phyloP scores from a whole-genome alignment of 1,140 invertebrate genomes.

The Nephotettix cincticeps region DNA sequence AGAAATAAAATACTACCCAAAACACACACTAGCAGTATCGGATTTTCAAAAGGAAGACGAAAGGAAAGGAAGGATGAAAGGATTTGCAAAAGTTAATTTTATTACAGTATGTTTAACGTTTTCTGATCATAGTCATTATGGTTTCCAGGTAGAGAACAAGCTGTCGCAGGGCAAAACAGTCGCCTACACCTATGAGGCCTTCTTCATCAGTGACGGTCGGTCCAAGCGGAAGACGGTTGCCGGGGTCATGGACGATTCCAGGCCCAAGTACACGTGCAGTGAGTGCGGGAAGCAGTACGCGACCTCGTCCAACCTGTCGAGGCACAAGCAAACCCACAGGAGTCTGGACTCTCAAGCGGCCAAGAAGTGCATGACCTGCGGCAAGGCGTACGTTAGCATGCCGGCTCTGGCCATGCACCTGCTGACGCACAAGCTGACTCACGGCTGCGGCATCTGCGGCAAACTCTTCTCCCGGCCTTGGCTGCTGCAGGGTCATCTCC shows the following conservation, averaged over 20 bases:
- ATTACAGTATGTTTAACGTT: too few relatives aligned
- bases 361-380: slow-evolving; percentile 92
- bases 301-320: slow-evolving; percentile 92
- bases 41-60: too few relatives aligned
- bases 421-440: slow-evolving; percentile 86
- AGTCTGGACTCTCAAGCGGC: slow-evolving; percentile 90
- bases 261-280: slow-evolving; percentile 80
- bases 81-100: too few relatives aligned
- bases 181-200: slow-evolving; percentile 89
- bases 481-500: slow-evolving; percentile 89
- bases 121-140: too few relatives aligned
- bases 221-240: slow-evolving; percentile 60
- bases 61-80: too few relatives aligned
- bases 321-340: slow-evolving; percentile 92
- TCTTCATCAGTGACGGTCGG: slow-evolving; percentile 91
- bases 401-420: slow-evolving; percentile 97
- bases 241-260: slow-evolving; percentile 35
- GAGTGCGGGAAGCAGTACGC: slow-evolving; percentile 97
- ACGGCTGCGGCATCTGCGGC: slow-evolving; percentile 89
- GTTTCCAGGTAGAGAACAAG: slow-evolving; percentile 29
- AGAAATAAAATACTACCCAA: too few relatives aligned
- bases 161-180: slow-evolving; percentile 66
- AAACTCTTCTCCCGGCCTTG: slow-evolving; percentile 92
- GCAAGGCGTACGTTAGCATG: slow-evolving; percentile 96
- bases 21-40: too few relatives aligned